phyloP scores from a whole-genome alignment of 2,113 vertebrate species.

The Tor tambroides region DNA sequence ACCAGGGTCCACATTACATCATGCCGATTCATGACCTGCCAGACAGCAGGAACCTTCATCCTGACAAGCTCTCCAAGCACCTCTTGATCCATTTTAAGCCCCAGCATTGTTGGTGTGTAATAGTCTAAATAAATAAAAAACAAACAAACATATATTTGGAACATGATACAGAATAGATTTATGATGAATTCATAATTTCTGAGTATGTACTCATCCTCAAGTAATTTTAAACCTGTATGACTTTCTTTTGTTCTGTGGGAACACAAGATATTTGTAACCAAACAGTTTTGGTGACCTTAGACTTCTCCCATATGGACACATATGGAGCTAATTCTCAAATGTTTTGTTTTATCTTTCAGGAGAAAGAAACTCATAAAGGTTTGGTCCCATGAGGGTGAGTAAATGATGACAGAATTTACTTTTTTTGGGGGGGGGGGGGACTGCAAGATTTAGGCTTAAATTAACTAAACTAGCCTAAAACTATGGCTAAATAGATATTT shows the following conservation, averaged over 20 bases:
- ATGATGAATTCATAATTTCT: too few relatives aligned
- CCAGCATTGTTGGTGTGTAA: constrained; percentile 88
- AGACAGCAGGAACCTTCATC: constrained; percentile 86
- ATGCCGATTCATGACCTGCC: constrained; percentile 84
- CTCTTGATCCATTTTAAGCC: constrained; percentile 91
- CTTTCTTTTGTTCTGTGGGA: neutral
- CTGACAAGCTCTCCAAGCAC: constrained; percentile 91
- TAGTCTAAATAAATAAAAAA: constrained; percentile 78
- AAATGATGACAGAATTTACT: neutral
- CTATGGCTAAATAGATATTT: neutral
- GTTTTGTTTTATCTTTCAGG: too few relatives aligned
- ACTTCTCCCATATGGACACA: neutral
- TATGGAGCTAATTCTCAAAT: neutral
- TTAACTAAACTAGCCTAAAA: neutral
- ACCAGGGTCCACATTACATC: constrained; percentile 89
- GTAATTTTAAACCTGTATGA: too few relatives aligned
- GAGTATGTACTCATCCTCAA: too few relatives aligned
- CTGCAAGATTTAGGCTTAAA: neutral
- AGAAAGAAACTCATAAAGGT: neutral
- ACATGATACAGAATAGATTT: too few relatives aligned
- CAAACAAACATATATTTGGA: neutral
- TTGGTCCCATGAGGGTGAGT: neutral
- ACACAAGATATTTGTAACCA: neutral
- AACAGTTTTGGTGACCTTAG: neutral
- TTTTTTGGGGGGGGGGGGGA: neutral